Evolutionary conservation across 2,888 invertebrate genomes (phyloP).

Genomic region (Pharmacophagus antenor): DNA sequence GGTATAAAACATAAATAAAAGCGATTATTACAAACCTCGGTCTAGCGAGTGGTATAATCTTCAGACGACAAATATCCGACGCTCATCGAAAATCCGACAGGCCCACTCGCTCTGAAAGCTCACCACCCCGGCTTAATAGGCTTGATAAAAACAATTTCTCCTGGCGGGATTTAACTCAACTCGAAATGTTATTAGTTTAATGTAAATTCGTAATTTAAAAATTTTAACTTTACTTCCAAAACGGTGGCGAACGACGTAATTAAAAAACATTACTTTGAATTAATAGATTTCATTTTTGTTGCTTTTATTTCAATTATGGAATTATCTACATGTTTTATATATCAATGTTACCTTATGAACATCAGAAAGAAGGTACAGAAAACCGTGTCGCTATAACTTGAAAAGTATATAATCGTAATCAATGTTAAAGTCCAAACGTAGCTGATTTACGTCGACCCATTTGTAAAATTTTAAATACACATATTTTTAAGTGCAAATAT

Average conservation of each 20-base stretch:
- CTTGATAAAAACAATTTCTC: conserved; percentile 27
- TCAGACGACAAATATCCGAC: conserved; percentile 28
- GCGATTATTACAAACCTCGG: conserved; percentile 12
- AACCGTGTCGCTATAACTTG: not conserved
- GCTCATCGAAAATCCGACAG: conserved; percentile 30
- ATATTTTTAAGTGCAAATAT: no score
- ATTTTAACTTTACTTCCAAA: conserved; percentile 1
- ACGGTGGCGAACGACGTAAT: not conserved
- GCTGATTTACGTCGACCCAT: no score
- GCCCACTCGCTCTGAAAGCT: conserved; percentile 22
- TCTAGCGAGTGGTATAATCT: conserved; percentile 14
- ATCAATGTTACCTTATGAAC: not conserved
- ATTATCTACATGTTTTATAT: not conserved
- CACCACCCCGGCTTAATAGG: conserved; percentile 25
- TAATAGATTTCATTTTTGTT: not conserved
- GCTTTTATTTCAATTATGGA: not conserved
- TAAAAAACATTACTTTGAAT: conserved; percentile 1
- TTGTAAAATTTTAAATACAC: no score
- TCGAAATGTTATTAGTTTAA: conserved; percentile 25
- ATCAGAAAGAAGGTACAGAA: not conserved
- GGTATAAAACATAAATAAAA: conserved; percentile 7
- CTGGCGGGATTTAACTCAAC: conserved; percentile 17
- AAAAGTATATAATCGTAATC: no score
- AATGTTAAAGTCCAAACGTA: no score
- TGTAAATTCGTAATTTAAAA: conserved; percentile 20